Evolutionary conservation across 2,888 invertebrate species (phyloP).

Genomic region (Macroteleia sp.): DNA sequence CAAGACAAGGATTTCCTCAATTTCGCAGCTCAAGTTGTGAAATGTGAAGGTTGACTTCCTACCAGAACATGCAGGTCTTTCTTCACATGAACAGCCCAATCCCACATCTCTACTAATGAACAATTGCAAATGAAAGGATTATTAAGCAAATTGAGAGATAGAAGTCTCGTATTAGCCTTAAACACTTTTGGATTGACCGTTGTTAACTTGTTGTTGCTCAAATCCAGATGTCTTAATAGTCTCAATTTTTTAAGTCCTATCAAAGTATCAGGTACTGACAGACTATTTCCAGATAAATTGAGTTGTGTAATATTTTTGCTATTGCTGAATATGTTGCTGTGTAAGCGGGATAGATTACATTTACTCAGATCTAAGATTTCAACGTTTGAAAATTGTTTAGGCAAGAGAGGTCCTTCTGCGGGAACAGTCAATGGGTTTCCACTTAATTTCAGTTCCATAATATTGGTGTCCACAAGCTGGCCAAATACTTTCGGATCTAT

Average conservation of each 20-base stretch:
- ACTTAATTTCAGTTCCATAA: constrained; percentile 88
- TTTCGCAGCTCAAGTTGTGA: constrained; percentile 87
- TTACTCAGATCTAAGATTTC: constrained; percentile 88
- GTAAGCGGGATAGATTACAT: constrained; percentile 87
- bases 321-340: constrained; percentile 86
- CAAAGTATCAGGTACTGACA: constrained; percentile 85
- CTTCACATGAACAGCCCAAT: constrained; percentile 88
- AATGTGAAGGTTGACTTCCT: constrained; percentile 88
- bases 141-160: constrained; percentile 87
- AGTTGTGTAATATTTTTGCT: constrained; percentile 87
- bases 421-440: constrained; percentile 88
- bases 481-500: constrained; percentile 88
- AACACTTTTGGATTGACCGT: constrained; percentile 86
- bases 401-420: constrained; percentile 86
- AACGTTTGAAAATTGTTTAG: constrained; percentile 87
- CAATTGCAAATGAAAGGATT: constrained; percentile 90
- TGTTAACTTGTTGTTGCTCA: constrained; percentile 87
- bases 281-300: constrained; percentile 86
- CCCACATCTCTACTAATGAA: constrained; percentile 89
- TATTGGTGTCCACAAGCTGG: constrained; percentile 87
- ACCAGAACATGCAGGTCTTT: constrained; percentile 87
- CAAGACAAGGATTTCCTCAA: constrained; percentile 88
- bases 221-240: constrained; percentile 86
- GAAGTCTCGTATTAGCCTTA: constrained; percentile 86
- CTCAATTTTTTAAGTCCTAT: constrained; percentile 86